Evolutionary conservation across 2,113 vertebrate genomes (phyloP).

Genomic region (Rhynchomys soricoides): DNA sequence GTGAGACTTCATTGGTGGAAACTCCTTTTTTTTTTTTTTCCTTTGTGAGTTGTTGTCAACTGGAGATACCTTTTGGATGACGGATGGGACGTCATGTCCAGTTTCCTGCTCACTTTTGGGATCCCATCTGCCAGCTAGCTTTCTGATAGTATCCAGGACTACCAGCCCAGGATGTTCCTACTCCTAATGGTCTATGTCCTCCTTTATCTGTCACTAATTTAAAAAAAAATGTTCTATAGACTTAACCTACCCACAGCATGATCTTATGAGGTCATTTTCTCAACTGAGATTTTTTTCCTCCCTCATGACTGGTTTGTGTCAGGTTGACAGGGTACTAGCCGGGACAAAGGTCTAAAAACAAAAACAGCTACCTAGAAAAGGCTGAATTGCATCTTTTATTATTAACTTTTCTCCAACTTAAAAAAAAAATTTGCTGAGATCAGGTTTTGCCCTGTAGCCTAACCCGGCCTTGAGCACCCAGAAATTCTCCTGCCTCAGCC

Average conservation of each 20-base stretch:
- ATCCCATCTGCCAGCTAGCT: background rate
- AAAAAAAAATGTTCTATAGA: background rate
- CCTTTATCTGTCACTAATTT: background rate
- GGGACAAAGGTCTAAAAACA: conserved; percentile 21
- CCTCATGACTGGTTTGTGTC: background rate
- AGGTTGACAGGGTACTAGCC: background rate
- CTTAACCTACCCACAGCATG: background rate
- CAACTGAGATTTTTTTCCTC: background rate
- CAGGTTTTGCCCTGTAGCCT: background rate
- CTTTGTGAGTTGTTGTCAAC: background rate
- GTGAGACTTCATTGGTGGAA: background rate
- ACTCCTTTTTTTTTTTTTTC: background rate
- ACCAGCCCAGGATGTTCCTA: background rate
- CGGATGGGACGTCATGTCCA: background rate
- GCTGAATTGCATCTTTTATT: background rate
- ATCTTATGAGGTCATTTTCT: background rate
- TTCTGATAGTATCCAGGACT: background rate
- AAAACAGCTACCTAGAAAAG: background rate
- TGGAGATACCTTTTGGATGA: background rate
- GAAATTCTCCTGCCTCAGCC: background rate
- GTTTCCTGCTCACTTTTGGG: no score
- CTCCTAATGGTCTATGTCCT: background rate
- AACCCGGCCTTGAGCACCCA: background rate
- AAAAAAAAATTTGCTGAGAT: background rate
- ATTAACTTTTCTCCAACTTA: background rate